Conservation (phyloP, 2,797 vertebrate genomes). For the Sciaenops ocellatus region DNA sequence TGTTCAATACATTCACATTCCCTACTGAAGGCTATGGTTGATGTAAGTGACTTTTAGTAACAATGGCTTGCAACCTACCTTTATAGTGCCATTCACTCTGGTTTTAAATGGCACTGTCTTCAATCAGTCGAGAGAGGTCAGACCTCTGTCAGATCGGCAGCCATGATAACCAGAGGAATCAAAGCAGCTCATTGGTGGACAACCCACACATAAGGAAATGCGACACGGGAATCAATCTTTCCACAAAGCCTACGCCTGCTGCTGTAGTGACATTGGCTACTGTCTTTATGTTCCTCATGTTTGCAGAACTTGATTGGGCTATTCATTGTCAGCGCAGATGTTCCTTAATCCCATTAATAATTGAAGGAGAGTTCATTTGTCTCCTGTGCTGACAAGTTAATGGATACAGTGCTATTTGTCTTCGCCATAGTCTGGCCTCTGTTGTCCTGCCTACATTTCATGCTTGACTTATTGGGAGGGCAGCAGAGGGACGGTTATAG, state of each 20-base stretch:
- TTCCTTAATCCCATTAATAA: constrained; percentile 72
- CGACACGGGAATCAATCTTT: constrained; percentile 43
- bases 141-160: constrained; percentile 69
- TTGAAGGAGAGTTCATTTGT: constrained; percentile 68
- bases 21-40: constrained; percentile 61
- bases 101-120: constrained; percentile 77
- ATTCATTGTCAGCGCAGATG: constrained; percentile 51
- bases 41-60: constrained; percentile 74
- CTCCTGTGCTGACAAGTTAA: constrained; percentile 72
- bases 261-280: constrained; percentile 25
- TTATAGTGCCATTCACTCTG: constrained; percentile 60
- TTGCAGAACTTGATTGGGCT: constrained; percentile 56
- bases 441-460: constrained; percentile 75
- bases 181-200: constrained; percentile 35
- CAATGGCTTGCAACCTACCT: constrained; percentile 50
- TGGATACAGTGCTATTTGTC: constrained; percentile 67
- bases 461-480: constrained; percentile 70
- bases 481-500: constrained; percentile 53
- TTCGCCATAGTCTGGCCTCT: constrained; percentile 55
- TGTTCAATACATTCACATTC: constrained; percentile 55
- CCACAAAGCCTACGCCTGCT: constrained; percentile 20
- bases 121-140: constrained; percentile 76
- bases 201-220: constrained; percentile 24
- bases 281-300: constrained; percentile 46
- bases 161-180: constrained; percentile 60